A percentile compares a stretch with the other conserved stretches of the same genome.
phyloP scores from a whole-genome alignment of 2,888 invertebrate genomes.

The Fissipunctia ypsillon region DNA sequence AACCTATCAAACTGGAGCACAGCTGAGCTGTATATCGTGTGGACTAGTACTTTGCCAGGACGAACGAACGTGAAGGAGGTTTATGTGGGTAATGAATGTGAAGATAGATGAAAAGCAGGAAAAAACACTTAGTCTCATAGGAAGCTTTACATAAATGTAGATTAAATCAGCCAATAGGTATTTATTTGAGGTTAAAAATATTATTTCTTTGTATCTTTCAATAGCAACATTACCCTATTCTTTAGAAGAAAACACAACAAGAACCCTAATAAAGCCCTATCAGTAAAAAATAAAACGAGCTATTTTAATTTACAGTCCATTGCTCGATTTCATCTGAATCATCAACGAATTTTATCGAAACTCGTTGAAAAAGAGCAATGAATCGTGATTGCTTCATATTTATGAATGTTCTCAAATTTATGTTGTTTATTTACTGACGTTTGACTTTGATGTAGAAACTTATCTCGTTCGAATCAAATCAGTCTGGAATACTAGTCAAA shows the following conservation, averaged over 20 bases:
- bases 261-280: slow-evolving; percentile 3
- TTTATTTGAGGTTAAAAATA: neutral
- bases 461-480: slow-evolving; percentile 55
- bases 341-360: slow-evolving; percentile 47
- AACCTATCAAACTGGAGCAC: slow-evolving; percentile 1
- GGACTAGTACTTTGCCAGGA: neutral
- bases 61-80: neutral
- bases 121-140: neutral
- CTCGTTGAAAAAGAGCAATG: slow-evolving; percentile 58
- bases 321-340: slow-evolving; percentile 53
- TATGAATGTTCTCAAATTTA: slow-evolving; percentile 47
- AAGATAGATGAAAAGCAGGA: neutral
- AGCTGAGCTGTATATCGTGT: slow-evolving; percentile 21
- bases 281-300: slow-evolving; percentile 28
- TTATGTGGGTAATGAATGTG: slow-evolving; percentile 15
- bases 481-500: slow-evolving; percentile 31
- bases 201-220: neutral
- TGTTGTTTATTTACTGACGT: slow-evolving; percentile 49
- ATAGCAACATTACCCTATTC: neutral
- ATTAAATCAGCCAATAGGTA: too few relatives aligned
- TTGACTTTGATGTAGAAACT: slow-evolving; percentile 51
- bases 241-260: neutral
- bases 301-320: slow-evolving; percentile 56
- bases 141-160: neutral
- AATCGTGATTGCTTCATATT: slow-evolving; percentile 56